Base-by-base conservation (phyloP, 2,113 vertebrate genomes). In the Elgaria multicarinata region DNA sequence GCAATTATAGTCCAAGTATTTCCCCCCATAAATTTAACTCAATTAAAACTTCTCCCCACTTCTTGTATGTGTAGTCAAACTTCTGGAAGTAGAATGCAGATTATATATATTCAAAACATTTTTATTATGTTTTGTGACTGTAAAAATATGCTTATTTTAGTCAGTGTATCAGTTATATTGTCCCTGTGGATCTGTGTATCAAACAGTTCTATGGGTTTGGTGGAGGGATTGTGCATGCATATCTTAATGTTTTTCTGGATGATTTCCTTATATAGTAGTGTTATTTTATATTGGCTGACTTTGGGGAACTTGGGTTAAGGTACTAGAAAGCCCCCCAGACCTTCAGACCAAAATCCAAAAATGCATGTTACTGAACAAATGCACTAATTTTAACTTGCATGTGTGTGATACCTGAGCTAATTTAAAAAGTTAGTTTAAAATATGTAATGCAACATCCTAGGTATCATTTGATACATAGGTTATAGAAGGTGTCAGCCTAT, bases 391-490 rank as follows among this genome's bases (percentile, higher is more conserved):
- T 74, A 82, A 62, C 78, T 72, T 71, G 46, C 55, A 62, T 80
- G 4, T 36, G 8, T 89, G 12, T 93, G 92, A 64, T 44, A 78
- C n/a, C n/a, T 86, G 42, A 74, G 10, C 6, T 58, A 67, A 67
- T 36, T 67, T 39, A 67, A 62, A 87, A 66, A n/a, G 28, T 8
- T 86, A 36, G 44, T 0, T 53, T 85, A 71, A 64, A 66, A 69
- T 28, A 8, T 88, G 36, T 83, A 88, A 44, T 88, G 4, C 22
- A 74, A 44, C 4, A 42, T 39, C 33, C 26, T 36, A 53, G 55
- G 22, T n/a, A 39, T n/a, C 33, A 18, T 36, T 28, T 89, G 24
- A 36, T 79, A 50, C n/a, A 83, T 64, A 42, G 36, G 12, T 69
- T 28, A 28, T 69, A 77, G 67, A 20, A 50, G 50, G 28, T 84